Percentiles rank a stretch among this genome's conserved stretches.
These are phyloP conservation scores for Oenanthe oenanthe DNA, from an alignment of 2,113 vertebrate species.

Conservation along the genomic window DNA sequence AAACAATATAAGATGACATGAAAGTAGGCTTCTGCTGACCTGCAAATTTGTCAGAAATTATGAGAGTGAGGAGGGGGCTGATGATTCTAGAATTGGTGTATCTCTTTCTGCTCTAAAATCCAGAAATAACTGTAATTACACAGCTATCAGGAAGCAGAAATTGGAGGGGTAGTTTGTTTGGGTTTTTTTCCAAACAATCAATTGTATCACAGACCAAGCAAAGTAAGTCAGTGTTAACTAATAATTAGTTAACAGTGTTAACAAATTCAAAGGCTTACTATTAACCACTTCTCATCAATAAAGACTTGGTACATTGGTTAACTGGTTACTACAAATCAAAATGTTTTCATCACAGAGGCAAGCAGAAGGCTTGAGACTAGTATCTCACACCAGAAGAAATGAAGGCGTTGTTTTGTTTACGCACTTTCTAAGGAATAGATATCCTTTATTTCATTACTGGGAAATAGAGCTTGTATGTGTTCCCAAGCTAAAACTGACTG, in stretches of 20 bases:
- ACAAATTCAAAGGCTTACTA: neutral
- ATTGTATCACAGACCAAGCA: neutral
- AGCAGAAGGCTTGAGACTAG: neutral
- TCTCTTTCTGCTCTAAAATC: neutral
- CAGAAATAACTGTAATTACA: neutral
- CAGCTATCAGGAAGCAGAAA: neutral
- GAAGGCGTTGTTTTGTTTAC: neutral
- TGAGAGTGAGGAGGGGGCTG: neutral
- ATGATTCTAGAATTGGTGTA: neutral
- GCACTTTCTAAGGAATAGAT: conserved; percentile 24
- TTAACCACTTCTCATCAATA: neutral
- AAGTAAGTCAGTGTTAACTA: neutral
- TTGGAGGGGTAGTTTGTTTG: neutral
- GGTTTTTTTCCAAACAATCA: neutral
- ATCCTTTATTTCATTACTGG: conserved; percentile 8
- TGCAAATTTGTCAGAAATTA: neutral
- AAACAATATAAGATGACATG: neutral
- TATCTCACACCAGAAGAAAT: neutral
- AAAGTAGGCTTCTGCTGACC: neutral
- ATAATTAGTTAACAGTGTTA: neutral
- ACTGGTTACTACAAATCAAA: neutral
- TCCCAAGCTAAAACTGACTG: conserved; percentile 50
- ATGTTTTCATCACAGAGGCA: neutral
- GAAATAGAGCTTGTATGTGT: neutral
- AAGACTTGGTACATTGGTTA: neutral